Percentiles rank a stretch among this genome's conserved stretches.
Conservation (phyloP, 2,888 invertebrate species). For the Sycophila texana region DNA sequence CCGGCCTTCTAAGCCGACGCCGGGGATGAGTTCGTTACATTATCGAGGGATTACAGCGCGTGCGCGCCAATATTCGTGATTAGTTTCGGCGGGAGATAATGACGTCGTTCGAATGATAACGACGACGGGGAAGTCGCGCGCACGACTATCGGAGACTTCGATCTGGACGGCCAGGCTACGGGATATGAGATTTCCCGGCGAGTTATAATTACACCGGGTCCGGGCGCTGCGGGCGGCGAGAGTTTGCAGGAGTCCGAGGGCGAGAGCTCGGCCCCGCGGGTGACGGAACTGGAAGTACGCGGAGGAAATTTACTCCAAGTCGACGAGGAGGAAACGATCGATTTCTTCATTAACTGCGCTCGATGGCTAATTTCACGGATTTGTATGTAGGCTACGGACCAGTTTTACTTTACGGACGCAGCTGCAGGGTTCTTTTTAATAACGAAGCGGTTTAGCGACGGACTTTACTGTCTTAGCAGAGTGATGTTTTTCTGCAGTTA, state of each 20-base stretch:
- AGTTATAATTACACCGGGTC: background rate
- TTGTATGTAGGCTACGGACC: background rate
- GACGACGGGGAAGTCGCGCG: too few relatives aligned
- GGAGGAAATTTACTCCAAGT: background rate
- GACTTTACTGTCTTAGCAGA: slow-evolving; percentile 1
- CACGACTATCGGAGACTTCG: background rate
- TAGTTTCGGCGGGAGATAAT: slow-evolving; percentile 24
- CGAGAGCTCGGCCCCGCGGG: background rate
- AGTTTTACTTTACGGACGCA: too few relatives aligned
- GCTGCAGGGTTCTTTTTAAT: background rate
- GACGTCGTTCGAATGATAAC: slow-evolving; percentile 33
- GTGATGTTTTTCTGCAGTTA: too few relatives aligned
- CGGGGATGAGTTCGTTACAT: background rate
- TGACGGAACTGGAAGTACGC: background rate
- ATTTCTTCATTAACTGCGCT: background rate
- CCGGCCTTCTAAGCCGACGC: background rate
- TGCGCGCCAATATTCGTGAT: background rate
- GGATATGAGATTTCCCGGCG: slow-evolving; percentile 6
- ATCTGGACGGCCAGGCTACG: background rate
- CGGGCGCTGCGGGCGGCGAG: background rate
- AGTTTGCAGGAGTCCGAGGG: background rate
- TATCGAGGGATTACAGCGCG: background rate
- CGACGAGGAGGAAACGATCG: background rate
- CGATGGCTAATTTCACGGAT: too few relatives aligned
- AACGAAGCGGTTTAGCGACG: slow-evolving; percentile 13